Conservation (phyloP, 2,113 vertebrate species). For the Lynx canadensis region DNA sequence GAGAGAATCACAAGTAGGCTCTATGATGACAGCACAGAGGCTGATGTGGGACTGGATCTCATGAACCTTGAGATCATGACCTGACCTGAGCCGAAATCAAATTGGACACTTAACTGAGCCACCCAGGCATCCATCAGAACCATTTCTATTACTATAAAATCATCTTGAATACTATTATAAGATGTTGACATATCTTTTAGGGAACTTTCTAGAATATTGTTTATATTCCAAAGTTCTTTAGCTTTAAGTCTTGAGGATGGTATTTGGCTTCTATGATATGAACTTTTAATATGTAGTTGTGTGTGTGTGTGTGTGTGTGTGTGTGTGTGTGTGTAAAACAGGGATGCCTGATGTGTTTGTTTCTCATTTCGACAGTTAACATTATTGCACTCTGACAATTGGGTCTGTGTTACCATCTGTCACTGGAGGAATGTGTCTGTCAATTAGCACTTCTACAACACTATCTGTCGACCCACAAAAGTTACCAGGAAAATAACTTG, state of each 20-base stretch:
- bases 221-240: background rate
- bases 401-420: slow-evolving; percentile 51
- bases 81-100: too few species aligned
- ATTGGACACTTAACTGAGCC: too few species aligned
- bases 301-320: background rate
- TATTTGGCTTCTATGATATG: background rate
- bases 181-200: background rate
- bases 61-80: too few species aligned
- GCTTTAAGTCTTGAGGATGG: background rate
- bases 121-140: background rate
- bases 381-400: slow-evolving; percentile 18
- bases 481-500: background rate
- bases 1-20: too few species aligned
- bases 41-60: too few species aligned
- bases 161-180: background rate
- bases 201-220: background rate
- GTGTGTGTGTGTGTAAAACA: slow-evolving; percentile 4
- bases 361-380: slow-evolving; percentile 8
- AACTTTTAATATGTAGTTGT: background rate
- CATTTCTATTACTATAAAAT: background rate
- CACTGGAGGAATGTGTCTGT: background rate
- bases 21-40: too few species aligned
- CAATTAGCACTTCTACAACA: slow-evolving; percentile 46
- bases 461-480: slow-evolving; percentile 41
- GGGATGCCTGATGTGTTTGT: background rate